Evolutionary conservation across 2,888 invertebrate genomes (phyloP).

Genomic region (Machimus rusticus): DNA sequence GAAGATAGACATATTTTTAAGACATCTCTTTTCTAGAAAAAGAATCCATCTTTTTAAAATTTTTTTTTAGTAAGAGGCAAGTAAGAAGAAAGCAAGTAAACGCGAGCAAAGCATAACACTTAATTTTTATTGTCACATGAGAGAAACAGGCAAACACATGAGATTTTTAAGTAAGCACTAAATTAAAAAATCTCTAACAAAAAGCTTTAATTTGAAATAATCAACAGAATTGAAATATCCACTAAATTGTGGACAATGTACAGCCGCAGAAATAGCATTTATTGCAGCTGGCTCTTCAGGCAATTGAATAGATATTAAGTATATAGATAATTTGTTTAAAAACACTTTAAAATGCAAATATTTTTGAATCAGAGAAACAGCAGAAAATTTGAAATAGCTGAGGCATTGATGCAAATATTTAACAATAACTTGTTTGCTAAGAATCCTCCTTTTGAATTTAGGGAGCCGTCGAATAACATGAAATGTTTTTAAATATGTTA

Average conservation of each 20-base stretch:
- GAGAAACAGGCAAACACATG: slow-evolving; percentile 21
- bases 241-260: not conserved
- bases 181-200: not conserved
- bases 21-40: not conserved
- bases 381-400: not conserved
- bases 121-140: slow-evolving; percentile 24
- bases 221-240: not conserved
- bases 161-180: slow-evolving; percentile 17
- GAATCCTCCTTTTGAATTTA: not conserved
- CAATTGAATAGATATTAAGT: not conserved
- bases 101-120: slow-evolving; percentile 33
- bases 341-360: not conserved
- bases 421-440: not conserved
- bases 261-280: not conserved
- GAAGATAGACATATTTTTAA: slow-evolving; percentile 6
- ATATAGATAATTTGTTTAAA: not conserved
- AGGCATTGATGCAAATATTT: not conserved
- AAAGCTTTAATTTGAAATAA: not conserved
- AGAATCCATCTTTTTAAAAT: not conserved
- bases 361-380: not conserved
- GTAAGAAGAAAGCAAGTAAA: slow-evolving; percentile 33
- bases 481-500: too few species aligned
- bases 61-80: not conserved
- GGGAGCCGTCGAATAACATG: too few species aligned
- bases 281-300: not conserved